Evolutionary conservation across 2,797 vertebrate genomes (phyloP).

Genomic region (Crenuchus spilurus): DNA sequence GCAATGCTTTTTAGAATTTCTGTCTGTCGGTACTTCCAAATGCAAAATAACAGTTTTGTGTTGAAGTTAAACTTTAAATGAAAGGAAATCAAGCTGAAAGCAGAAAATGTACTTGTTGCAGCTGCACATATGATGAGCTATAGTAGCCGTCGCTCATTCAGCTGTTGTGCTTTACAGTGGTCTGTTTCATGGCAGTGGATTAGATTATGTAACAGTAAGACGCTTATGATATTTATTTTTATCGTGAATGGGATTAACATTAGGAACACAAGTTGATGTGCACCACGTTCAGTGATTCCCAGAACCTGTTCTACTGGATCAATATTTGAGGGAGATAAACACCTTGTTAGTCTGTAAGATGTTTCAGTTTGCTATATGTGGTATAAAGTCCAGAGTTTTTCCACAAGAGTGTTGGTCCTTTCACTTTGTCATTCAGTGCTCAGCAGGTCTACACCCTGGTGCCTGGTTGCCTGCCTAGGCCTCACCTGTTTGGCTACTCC

Average conservation of each 20-base stretch:
- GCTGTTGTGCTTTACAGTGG: conserved; percentile 30
- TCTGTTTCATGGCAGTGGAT: conserved; percentile 64
- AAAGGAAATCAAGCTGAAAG: not conserved
- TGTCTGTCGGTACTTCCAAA: too few species aligned
- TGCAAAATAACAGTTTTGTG: too few species aligned
- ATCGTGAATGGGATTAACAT: conserved; percentile 67
- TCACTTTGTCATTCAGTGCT: not conserved
- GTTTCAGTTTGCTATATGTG: conserved; percentile 3
- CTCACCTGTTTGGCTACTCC: conserved; percentile 55
- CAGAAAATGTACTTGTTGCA: not conserved
- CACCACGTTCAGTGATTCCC: conserved; percentile 2
- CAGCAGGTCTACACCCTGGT: conserved; percentile 36
- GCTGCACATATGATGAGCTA: not conserved
- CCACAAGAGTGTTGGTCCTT: not conserved
- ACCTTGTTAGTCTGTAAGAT: not conserved
- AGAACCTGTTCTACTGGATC: conserved; percentile 3
- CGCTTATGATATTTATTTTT: conserved; percentile 68
- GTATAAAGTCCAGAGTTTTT: not conserved
- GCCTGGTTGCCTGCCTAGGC: not conserved
- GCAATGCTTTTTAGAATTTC: too few species aligned
- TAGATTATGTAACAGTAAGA: conserved; percentile 70
- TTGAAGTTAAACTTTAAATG: too few species aligned
- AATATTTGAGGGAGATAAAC: conserved; percentile 16
- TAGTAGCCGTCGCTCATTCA: conserved; percentile 5
- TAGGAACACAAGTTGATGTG: conserved; percentile 31